phyloP scores from a whole-genome alignment of 1,140 invertebrate species.

The Trypoxylus dichotomus region DNA sequence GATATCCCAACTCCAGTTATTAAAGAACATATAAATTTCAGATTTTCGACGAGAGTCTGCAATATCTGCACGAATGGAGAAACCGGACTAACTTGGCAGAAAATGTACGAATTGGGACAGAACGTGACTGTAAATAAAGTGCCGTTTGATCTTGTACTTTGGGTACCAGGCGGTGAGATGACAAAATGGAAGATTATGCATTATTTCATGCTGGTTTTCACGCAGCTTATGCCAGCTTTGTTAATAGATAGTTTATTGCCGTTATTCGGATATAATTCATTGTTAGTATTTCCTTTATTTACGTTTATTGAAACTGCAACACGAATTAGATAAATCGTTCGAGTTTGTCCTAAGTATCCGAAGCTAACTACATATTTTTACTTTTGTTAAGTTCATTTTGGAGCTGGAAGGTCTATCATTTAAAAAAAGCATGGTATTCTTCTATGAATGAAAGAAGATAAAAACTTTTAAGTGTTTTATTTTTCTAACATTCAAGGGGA shows the following conservation, averaged over 20 bases:
- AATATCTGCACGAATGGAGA: constrained; percentile 72
- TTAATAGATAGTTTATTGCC: constrained; percentile 65
- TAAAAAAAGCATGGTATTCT: no score
- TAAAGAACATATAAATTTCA: neutral
- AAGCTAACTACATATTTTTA: no score
- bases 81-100: constrained; percentile 74
- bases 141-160: constrained; percentile 72
- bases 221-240: neutral
- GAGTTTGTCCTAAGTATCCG: no score
- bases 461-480: no score
- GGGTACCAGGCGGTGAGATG: constrained; percentile 66
- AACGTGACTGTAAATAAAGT: constrained; percentile 68
- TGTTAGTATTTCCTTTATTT: constrained; percentile 67
- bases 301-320: no score
- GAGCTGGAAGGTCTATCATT: no score
- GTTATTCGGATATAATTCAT: constrained; percentile 73
- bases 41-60: constrained; percentile 54
- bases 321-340: no score
- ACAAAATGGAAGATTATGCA: neutral
- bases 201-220: neutral
- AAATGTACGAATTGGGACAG: constrained; percentile 80
- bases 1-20: no score
- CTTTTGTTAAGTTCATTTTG: no score
- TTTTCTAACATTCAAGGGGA: no score
- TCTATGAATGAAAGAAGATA: no score